Evolutionary conservation across 2,888 invertebrate genomes (phyloP).

Genomic region (Calliopum simillimum): DNA sequence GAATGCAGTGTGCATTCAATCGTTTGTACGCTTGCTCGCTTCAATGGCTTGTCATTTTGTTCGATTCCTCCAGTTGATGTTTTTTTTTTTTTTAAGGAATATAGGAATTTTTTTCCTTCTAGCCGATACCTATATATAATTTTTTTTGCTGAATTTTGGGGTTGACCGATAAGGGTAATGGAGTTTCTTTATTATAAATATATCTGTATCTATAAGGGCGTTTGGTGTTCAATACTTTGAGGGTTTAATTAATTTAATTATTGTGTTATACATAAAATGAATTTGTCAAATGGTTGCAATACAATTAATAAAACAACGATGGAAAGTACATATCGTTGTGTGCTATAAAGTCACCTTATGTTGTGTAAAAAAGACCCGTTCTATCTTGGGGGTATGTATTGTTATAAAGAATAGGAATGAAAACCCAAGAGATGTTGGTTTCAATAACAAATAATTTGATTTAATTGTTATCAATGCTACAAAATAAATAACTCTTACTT

Average conservation of each 20-base stretch:
- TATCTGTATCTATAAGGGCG: not conserved
- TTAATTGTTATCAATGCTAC: no score
- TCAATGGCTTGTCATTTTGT: not conserved
- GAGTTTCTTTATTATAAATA: no score
- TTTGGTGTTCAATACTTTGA: not conserved
- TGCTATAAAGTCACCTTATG: no score
- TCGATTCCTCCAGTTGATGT: slow-evolving; percentile 15
- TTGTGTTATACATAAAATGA: slow-evolving; percentile 1
- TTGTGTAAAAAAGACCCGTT: no score
- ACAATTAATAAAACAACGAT: not conserved
- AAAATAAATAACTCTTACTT: no score
- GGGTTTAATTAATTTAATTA: not conserved
- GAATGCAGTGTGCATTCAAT: slow-evolving; percentile 8
- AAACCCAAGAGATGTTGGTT: no score
- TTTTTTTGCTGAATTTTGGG: not conserved
- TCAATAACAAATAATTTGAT: no score
- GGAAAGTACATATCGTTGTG: no score
- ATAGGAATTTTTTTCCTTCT: slow-evolving; percentile 20
- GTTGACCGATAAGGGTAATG: no score
- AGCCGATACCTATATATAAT: not conserved
- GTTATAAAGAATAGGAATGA: no score
- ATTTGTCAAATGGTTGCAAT: not conserved
- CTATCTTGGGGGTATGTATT: no score
- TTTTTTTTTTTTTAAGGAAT: not conserved
- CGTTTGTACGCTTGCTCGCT: not conserved